Percentiles rank a stretch among this genome's conserved stretches.
These are phyloP conservation scores for Callipepla squamata DNA, from an alignment of 2,113 vertebrate genomes.

Conservation along the genomic window DNA sequence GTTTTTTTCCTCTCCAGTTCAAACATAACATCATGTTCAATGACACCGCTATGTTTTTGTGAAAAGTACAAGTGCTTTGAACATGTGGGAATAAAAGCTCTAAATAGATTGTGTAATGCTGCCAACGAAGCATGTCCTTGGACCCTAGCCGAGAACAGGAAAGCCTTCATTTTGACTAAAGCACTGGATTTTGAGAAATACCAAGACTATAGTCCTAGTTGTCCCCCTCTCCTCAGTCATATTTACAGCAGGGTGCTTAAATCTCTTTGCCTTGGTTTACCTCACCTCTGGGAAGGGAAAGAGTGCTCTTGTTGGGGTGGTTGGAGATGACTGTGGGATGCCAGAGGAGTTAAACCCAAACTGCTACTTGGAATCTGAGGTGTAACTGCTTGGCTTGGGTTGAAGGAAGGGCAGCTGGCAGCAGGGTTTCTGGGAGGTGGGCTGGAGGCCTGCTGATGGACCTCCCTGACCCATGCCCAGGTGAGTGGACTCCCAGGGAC, in stretches of 20 bases:
- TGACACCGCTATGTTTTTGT: slow-evolving; percentile 47
- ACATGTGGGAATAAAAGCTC: slow-evolving; percentile 39
- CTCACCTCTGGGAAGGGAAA: background rate
- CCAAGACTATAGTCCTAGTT: background rate
- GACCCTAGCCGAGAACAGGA: slow-evolving; percentile 32
- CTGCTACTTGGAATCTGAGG: background rate
- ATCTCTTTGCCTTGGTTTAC: background rate
- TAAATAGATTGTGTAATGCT: slow-evolving; percentile 16
- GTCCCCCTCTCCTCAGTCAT: background rate
- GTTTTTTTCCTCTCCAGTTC: slow-evolving; percentile 4
- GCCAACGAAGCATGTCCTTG: slow-evolving; percentile 46
- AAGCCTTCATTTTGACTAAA: slow-evolving; percentile 24
- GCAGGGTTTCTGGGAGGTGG: background rate
- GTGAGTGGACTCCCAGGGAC: background rate
- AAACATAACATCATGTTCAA: slow-evolving; percentile 26
- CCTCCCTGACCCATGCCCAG: background rate
- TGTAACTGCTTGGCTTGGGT: background rate
- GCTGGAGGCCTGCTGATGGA: background rate
- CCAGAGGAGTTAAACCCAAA: background rate
- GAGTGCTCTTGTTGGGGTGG: background rate
- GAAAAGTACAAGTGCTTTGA: slow-evolving; percentile 45
- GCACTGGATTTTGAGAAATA: background rate
- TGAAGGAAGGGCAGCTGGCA: background rate
- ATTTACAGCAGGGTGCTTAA: background rate
- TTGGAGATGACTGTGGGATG: background rate